Evolutionary conservation across 2,113 vertebrate species (phyloP).

Genomic region (Apeltes quadracus): DNA sequence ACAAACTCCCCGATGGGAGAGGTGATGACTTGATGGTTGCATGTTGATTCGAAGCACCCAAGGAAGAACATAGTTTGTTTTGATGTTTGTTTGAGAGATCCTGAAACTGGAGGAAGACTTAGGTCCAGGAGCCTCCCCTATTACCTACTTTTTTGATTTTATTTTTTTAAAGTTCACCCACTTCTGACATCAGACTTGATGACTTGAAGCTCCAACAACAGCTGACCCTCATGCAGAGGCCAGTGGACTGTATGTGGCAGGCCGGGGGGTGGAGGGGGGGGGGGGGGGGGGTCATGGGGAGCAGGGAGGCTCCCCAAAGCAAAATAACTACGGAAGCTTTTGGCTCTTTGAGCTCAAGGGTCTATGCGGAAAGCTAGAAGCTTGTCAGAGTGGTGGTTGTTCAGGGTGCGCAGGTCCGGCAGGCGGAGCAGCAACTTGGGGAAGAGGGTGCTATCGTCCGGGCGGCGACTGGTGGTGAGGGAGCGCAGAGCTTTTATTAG

Average conservation of each 20-base stretch:
- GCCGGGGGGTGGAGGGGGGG: too few species aligned
- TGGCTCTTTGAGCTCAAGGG: conserved; percentile 64
- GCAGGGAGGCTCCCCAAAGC: conserved; percentile 29
- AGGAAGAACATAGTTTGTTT: conserved; percentile 57
- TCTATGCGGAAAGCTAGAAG: conserved; percentile 85
- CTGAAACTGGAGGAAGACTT: conserved; percentile 59
- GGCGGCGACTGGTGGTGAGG: conserved; percentile 77
- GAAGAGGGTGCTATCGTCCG: conserved; percentile 80
- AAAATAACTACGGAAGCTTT: conserved; percentile 22
- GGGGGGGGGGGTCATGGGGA: conserved; percentile 41
- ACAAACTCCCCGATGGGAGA: conserved; percentile 31
- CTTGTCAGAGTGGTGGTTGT: conserved; percentile 84
- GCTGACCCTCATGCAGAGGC: conserved; percentile 56
- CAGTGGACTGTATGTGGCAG: conserved; percentile 38
- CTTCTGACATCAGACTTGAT: conserved; percentile 34
- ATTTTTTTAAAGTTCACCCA: conserved; percentile 6
- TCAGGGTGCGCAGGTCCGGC: conserved; percentile 84
- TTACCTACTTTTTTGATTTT: conserved; percentile 13
- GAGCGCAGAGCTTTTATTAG: conserved; percentile 81
- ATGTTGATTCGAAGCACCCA: conserved; percentile 34
- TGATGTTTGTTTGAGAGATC: conserved; percentile 21
- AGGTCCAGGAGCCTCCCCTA: conserved; percentile 41
- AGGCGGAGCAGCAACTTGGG: conserved; percentile 82
- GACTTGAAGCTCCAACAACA: conserved; percentile 37
- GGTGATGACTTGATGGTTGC: conserved; percentile 33